Conservation (phyloP, 2,113 vertebrate species). For the Rhea americana region DNA sequence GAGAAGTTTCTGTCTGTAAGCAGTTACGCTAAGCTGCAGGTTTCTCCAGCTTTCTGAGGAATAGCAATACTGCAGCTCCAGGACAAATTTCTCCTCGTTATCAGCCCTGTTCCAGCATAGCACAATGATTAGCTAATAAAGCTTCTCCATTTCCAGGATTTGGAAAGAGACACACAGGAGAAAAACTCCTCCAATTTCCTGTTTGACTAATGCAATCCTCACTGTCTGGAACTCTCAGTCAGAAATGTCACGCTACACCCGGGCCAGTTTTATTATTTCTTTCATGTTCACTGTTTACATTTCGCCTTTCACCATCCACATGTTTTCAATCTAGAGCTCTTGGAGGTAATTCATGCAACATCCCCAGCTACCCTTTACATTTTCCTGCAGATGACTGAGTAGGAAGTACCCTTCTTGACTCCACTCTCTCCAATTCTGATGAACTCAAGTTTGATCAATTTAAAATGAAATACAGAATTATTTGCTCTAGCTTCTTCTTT, state of each 20-base stretch:
- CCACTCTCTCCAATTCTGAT: neutral
- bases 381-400: conserved; percentile 18
- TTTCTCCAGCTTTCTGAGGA: neutral
- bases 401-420: neutral
- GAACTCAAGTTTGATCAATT: neutral
- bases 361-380: neutral
- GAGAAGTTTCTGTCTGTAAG: no score
- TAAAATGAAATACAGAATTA: neutral
- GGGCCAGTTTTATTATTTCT: neutral
- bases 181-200: neutral
- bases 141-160: neutral
- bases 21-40: neutral
- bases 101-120: neutral
- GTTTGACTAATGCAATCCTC: neutral
- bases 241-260: neutral
- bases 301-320: conserved; percentile 40
- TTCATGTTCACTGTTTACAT: conserved; percentile 36
- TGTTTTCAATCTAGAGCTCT: conserved; percentile 31
- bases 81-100: neutral
- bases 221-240: neutral
- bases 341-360: conserved; percentile 11
- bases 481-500: neutral
- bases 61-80: neutral
- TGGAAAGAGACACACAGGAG: neutral
- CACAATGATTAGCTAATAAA: neutral